Evolutionary conservation across 2,113 vertebrate genomes (phyloP).

Genomic region (Patagioenas fasciata): DNA sequence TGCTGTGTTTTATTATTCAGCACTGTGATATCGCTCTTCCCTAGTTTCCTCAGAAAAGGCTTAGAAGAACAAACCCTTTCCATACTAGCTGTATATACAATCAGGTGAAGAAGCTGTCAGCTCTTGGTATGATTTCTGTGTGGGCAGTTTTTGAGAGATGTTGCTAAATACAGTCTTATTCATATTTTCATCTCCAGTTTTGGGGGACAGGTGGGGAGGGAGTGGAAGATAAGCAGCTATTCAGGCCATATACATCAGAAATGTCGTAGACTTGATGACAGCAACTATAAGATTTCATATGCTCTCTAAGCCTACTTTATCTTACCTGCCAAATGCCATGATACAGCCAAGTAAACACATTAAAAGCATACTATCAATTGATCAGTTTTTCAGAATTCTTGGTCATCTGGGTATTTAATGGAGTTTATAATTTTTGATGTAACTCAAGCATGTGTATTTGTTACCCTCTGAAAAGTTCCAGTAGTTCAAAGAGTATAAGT

Average conservation of each 20-base stretch:
- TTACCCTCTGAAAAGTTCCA: neutral
- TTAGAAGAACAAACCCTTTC: neutral
- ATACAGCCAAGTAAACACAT: neutral
- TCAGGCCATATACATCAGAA: neutral
- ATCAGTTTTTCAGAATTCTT: neutral
- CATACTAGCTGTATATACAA: neutral
- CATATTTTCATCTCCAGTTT: neutral
- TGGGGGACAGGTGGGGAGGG: neutral
- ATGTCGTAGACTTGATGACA: neutral
- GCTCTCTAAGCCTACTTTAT: neutral
- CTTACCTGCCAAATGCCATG: neutral
- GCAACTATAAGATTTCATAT: neutral
- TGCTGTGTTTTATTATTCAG: slow-evolving; percentile 17
- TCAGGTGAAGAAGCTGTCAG: neutral
- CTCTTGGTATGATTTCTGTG: neutral
- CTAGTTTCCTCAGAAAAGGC: neutral
- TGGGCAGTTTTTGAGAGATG: neutral
- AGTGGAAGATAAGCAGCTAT: neutral
- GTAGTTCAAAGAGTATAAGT: neutral
- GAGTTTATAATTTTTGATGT: neutral
- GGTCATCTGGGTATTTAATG: neutral
- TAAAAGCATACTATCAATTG: neutral
- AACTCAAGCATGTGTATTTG: neutral
- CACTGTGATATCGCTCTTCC: neutral
- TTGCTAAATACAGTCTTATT: neutral